Conservation (phyloP, 2,888 invertebrate species). For the Reticulitermes lucifugus region DNA sequence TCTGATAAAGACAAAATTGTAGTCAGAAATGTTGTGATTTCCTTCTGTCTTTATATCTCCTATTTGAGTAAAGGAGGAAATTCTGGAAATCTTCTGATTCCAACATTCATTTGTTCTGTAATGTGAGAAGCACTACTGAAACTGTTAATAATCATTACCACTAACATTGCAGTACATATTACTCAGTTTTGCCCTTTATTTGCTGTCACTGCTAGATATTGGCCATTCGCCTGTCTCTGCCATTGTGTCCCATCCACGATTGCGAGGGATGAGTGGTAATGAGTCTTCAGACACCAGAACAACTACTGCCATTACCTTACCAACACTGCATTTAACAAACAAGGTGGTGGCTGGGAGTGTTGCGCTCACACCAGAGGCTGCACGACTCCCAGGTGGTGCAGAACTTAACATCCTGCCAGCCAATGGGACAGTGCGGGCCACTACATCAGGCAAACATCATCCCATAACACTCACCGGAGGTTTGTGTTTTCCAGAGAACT, state of each 20-base stretch:
- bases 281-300: slow-evolving; percentile 42
- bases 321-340: slow-evolving; percentile 60
- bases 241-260: slow-evolving; percentile 25
- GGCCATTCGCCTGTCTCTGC: slow-evolving; percentile 5
- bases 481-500: slow-evolving; percentile 41
- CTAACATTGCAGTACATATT: too few relatives aligned
- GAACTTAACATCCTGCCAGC: slow-evolving; percentile 63
- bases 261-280: neutral
- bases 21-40: too few relatives aligned
- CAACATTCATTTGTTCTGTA: too few relatives aligned
- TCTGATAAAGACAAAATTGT: too few relatives aligned
- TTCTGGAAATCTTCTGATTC: too few relatives aligned
- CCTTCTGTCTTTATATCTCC: too few relatives aligned
- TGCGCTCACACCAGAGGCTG: slow-evolving; percentile 60
- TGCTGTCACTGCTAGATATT: neutral
- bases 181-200: too few relatives aligned
- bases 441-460: slow-evolving; percentile 57
- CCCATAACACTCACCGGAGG: slow-evolving; percentile 61
- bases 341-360: slow-evolving; percentile 63
- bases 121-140: too few relatives aligned
- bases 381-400: slow-evolving; percentile 63
- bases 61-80: too few relatives aligned
- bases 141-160: too few relatives aligned
- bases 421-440: slow-evolving; percentile 61
- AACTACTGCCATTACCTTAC: slow-evolving; percentile 54